Evolutionary conservation across 2,113 vertebrate species (phyloP), one percentile per base, ranked within the genome.

Genomic region (Myxocyprinus asiaticus): DNA sequence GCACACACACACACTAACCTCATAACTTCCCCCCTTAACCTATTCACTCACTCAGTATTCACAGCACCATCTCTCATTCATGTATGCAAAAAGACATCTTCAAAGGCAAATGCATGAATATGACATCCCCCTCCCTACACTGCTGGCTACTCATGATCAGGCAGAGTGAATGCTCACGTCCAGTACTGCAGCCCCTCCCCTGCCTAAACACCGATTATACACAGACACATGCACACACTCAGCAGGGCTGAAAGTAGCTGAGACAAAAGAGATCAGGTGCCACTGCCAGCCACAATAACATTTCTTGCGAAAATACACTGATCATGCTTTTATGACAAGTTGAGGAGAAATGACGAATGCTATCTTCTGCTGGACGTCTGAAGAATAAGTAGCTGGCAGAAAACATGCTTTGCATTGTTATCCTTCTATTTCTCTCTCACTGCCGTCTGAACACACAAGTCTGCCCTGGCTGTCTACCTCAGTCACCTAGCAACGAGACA

Each of bases 101-200:
- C 22, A 33, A 33, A 33, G 22, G 22, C 3, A 33, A 70, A 84
- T 84, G 53, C 82, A 83, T 84, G 80, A 77, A 87, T 87, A 86
- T 88, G 67, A 81, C 61, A 78, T 80, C 51, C 11, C 11, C 70
- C 81, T 86, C 22, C 22, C 22, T 33, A 33, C 22, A 33, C 22
- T 33, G 22, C 22, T 33, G 22, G 77, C 86, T 78, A 85, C 85
- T 81, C 75, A 85, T 80, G 86, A 75, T 12, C 88, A 89, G 77
- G 69, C 67, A 33, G 22, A 33, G 22, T 6, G 53, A n/a, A 70
- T 68, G 48, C 67, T 10, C 67, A 68, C 48, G 82, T 85, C 86
- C 83, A 81, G 80, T 82, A 80, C 53, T 75, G 75, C 75, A 80
- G 64, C 43, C 55, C 82, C 65, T 42, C 82, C 47, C 45, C 50